Conservation (phyloP, 2,888 invertebrate species). For the Zygothrica quintamaculata region DNA sequence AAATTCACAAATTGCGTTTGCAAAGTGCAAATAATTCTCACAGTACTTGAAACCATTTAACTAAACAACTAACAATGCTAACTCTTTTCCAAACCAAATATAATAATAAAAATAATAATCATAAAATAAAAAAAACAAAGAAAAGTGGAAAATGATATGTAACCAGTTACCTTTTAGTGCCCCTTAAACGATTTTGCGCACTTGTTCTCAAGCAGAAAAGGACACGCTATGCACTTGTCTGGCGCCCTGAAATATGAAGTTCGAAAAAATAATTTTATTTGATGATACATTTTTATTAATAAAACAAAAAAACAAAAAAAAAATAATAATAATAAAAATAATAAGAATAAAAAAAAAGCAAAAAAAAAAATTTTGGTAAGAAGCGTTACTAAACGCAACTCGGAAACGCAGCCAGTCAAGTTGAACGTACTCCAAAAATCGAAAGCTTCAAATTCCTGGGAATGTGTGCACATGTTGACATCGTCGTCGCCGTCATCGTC, state of each 20-base stretch:
- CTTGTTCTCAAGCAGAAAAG: constrained; percentile 49
- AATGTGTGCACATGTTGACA: constrained; percentile 63
- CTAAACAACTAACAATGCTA: constrained; percentile 9
- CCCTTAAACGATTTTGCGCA: constrained; percentile 26
- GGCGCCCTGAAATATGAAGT: constrained; percentile 76
- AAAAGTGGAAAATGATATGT: constrained; percentile 6
- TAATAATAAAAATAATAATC: constrained; percentile 7
- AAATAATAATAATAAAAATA: constrained; percentile 1
- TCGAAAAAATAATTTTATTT: constrained; percentile 78
- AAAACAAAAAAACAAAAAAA: constrained; percentile 28
- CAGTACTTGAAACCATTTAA: constrained; percentile 8
- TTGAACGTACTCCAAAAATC: constrained; percentile 75
- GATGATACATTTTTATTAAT: constrained; percentile 59
- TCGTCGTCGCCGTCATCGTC: constrained; percentile 30
- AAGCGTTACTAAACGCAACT: constrained; percentile 66
- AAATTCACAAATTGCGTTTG: constrained; percentile 7
- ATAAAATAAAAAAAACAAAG: constrained; percentile 7
- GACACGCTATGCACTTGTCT: constrained; percentile 74
- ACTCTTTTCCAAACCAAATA: constrained; percentile 4
- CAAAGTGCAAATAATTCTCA: constrained; percentile 11
- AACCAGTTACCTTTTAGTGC: constrained; percentile 21
- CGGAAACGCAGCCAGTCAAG: constrained; percentile 73
- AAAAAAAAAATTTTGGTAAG: constrained; percentile 13
- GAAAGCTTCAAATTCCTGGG: constrained; percentile 67
- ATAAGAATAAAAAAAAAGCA: constrained; percentile 2